phyloP scores from a whole-genome alignment of 2,113 vertebrate genomes.

The Labeo rohita region DNA sequence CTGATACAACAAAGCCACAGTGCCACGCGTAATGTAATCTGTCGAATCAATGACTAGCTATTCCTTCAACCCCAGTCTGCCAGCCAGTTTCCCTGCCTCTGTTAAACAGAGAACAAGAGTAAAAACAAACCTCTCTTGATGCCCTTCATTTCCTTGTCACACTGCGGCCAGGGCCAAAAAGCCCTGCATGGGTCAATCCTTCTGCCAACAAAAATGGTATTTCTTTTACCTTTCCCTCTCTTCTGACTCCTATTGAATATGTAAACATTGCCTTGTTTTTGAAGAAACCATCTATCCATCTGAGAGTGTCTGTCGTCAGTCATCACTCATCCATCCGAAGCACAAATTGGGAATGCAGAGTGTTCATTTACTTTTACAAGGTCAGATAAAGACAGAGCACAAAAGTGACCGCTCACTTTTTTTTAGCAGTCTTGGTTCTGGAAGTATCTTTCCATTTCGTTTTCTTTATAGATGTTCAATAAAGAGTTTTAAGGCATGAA shows the following conservation, averaged over 20 bases:
- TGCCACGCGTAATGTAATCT: background rate
- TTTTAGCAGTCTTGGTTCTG: background rate
- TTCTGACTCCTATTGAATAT: background rate
- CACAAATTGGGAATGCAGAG: background rate
- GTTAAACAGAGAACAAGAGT: background rate
- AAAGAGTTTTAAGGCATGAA: background rate
- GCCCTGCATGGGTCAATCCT: background rate
- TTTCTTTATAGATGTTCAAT: background rate
- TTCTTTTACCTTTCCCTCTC: background rate
- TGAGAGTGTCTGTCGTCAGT: background rate
- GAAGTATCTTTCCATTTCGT: background rate
- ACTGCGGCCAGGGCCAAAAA: background rate
- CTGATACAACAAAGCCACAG: slow-evolving; percentile 20
- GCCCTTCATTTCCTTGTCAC: slow-evolving; percentile 7
- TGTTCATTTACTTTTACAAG: background rate
- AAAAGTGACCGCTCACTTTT: background rate
- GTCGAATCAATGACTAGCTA: slow-evolving; percentile 1
- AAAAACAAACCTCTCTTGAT: background rate
- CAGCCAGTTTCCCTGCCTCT: background rate
- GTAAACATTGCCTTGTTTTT: background rate
- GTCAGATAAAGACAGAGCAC: background rate
- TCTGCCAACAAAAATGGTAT: background rate
- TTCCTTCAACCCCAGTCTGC: slow-evolving; percentile 1
- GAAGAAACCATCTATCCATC: background rate
- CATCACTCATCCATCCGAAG: background rate